phyloP scores from a whole-genome alignment of 2,888 invertebrate genomes.

The Habrosyne pyritoides region DNA sequence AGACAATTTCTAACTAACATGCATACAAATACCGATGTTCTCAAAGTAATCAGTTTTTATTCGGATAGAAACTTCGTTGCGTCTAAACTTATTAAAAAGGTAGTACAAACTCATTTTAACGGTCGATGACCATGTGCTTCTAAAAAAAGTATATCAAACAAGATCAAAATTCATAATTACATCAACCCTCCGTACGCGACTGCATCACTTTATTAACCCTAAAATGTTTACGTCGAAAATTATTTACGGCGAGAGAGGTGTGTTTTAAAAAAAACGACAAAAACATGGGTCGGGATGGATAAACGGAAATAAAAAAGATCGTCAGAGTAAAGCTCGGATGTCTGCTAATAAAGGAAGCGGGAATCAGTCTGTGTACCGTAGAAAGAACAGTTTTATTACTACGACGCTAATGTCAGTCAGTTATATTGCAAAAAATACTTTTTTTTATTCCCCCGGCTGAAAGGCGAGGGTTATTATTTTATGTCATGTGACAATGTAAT shows the following conservation, averaged over 20 bases:
- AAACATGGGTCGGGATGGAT: slow-evolving; percentile 43
- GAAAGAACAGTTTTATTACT: slow-evolving; percentile 70
- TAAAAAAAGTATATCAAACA: slow-evolving; percentile 7
- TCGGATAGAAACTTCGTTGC: background rate
- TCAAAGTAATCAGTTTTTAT: too few species aligned
- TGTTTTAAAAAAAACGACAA: slow-evolving; percentile 48
- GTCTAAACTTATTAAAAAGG: background rate
- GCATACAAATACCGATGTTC: too few species aligned
- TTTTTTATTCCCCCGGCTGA: slow-evolving; percentile 28
- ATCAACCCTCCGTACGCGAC: slow-evolving; percentile 33
- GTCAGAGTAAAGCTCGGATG: slow-evolving; percentile 64
- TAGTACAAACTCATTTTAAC: background rate
- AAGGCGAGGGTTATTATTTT: slow-evolving; percentile 39
- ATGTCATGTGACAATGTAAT: slow-evolving; percentile 25
- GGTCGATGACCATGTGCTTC: background rate
- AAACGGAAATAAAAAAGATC: slow-evolving; percentile 77
- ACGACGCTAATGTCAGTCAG: slow-evolving; percentile 63
- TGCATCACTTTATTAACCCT: slow-evolving; percentile 59
- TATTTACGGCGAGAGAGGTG: slow-evolving; percentile 52
- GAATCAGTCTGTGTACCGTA: slow-evolving; percentile 60
- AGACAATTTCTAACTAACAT: too few species aligned
- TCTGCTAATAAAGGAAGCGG: slow-evolving; percentile 71
- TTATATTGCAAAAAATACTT: slow-evolving; percentile 43
- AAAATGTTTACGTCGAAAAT: slow-evolving; percentile 66
- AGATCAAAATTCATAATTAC: slow-evolving; percentile 32